Base-by-base conservation (phyloP, 2,113 vertebrate genomes). In the Thymallus thymallus region DNA sequence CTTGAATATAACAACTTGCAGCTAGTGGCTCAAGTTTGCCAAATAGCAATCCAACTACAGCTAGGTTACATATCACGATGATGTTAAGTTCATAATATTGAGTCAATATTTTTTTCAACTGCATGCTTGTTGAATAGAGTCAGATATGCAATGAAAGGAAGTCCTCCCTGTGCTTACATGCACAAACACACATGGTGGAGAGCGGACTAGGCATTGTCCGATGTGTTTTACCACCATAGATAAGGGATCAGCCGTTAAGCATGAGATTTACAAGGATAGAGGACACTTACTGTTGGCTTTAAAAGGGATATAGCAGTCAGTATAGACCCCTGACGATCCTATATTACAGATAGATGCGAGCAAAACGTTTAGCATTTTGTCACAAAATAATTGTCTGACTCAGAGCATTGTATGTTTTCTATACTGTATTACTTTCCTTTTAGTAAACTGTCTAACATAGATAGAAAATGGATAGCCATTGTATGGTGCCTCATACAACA, bases 191-290 rank as follows among this genome's bases (percentile, higher is more conserved):
- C 48, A 77, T 45, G 35, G 73, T 24, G n/a, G 56, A 74, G 69
- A 81, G 81, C 77, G 74, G 81, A 79, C 73, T 48, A 32, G 69
- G 7, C 77, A 79, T 84, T 87, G 84, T 85, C 71, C 58, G 16
- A 5, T 68, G 62, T 90, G 82, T 89, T 89, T 51, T 89, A 81
- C 86, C 69, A 30, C 62, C 63, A 69, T 73, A 80, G 83, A 88
- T 87, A 87, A 87, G 83, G 79, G 74, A 79, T 76, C 79, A 74
- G 76, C 81, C 86, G 82, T 88, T 86, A 88, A 81, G 78, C 80
- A 71, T 67, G 75, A 83, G 73, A 79, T 89, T 85, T 81, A 78
- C 84, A 85, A 84, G 48, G 69, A 23, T 20, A 56, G 68, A 55
- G 68, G 46, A 26, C 23, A 24, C 46, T 29, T 29, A 69, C 10